phyloP scores from a whole-genome alignment of 2,113 vertebrate genomes.

The Leuciscus idus region DNA sequence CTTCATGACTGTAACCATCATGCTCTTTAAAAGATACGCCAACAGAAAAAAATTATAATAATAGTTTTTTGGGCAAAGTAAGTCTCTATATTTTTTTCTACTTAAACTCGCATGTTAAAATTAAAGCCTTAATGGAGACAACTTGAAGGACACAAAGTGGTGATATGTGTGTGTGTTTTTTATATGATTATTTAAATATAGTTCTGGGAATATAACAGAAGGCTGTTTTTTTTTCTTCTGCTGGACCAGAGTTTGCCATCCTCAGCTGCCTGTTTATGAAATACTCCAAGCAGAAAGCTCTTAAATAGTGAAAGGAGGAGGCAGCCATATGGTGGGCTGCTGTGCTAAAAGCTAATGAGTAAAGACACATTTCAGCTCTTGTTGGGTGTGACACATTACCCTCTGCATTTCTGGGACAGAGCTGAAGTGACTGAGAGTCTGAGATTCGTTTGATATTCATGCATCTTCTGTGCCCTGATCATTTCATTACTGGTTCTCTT shows the following conservation, averaged over 20 bases:
- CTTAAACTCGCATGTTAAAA: slow-evolving; percentile 1
- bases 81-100: not conserved
- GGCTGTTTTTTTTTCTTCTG: slow-evolving; percentile 33
- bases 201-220: slow-evolving; percentile 47
- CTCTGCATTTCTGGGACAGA: slow-evolving; percentile 65
- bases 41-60: not conserved
- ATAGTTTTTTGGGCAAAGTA: not conserved
- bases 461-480: slow-evolving; percentile 3
- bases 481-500: not conserved
- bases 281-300: slow-evolving; percentile 72
- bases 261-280: slow-evolving; percentile 58
- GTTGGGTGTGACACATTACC: slow-evolving; percentile 82
- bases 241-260: slow-evolving; percentile 27
- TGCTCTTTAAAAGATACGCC: not conserved
- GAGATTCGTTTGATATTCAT: slow-evolving; percentile 18
- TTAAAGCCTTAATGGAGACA: not conserved
- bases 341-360: slow-evolving; percentile 87
- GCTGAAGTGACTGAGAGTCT: slow-evolving; percentile 60
- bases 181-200: slow-evolving; percentile 48
- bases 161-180: slow-evolving; percentile 36
- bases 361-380: slow-evolving; percentile 84
- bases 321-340: slow-evolving; percentile 83
- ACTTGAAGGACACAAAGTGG: not conserved
- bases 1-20: not conserved
- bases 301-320: slow-evolving; percentile 85